phyloP scores from a whole-genome alignment of 2,888 invertebrate genomes.

The Girardia tigrina region DNA sequence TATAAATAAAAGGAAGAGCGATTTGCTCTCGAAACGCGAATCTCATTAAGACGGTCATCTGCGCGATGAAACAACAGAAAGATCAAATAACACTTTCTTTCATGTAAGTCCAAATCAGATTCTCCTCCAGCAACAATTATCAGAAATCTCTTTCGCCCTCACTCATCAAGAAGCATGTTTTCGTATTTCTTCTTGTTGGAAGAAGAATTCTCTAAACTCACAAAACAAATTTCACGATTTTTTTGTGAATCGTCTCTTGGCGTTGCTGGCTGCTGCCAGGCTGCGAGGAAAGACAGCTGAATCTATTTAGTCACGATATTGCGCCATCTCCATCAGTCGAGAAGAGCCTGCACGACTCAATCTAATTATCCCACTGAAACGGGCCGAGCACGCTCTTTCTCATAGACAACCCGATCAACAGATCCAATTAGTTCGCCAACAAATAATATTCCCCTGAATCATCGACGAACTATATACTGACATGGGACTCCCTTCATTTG shows the following conservation, averaged over 20 bases:
- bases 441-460: too few species aligned
- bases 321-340: background rate
- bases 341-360: background rate
- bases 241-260: background rate
- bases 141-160: too few species aligned
- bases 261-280: background rate
- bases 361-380: background rate
- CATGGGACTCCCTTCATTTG: background rate
- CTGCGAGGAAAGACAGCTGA: background rate
- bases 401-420: too few species aligned
- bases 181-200: background rate
- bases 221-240: background rate
- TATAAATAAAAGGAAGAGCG: too few species aligned
- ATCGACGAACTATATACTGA: too few species aligned
- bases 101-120: too few species aligned
- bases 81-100: too few species aligned
- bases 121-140: too few species aligned
- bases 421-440: background rate
- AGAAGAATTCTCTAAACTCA: background rate
- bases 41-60: too few species aligned
- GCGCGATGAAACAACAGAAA: too few species aligned
- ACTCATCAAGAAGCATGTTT: background rate
- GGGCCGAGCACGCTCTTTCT: background rate
- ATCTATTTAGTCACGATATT: background rate
- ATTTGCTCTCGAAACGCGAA: too few species aligned